Evolutionary conservation across 2,113 vertebrate genomes (phyloP).

Genomic region (Otocyon megalotis): DNA sequence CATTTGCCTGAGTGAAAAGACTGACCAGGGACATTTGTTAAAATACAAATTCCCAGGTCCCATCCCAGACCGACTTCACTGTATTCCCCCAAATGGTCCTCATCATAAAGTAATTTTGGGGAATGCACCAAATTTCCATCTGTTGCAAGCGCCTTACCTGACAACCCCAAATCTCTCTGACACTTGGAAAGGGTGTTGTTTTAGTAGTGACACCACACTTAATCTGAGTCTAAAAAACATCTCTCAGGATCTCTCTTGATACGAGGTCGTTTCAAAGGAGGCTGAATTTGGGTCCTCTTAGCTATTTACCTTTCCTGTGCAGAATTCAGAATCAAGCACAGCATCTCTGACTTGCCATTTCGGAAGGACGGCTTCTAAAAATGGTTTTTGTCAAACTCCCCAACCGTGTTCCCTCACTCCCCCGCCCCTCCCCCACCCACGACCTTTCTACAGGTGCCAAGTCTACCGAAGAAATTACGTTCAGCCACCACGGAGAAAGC

Average conservation of each 20-base stretch:
- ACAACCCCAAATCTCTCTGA: not conserved
- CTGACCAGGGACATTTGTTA: not conserved
- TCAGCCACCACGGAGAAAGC: constrained; percentile 24
- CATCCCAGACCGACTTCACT: not conserved
- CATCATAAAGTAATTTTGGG: not conserved
- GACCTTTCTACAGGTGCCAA: constrained; percentile 72
- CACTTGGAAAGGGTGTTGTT: not conserved
- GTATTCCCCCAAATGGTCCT: not conserved
- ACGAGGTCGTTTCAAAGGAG: not conserved
- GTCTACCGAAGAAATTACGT: constrained; percentile 58
- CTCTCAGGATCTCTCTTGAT: not conserved
- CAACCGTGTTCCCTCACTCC: fast-evolving
- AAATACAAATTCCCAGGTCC: not conserved
- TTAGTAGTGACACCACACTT: not conserved
- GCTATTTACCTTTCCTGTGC: not conserved
- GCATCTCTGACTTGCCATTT: not conserved
- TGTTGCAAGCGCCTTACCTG: constrained; percentile 12
- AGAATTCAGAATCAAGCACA: constrained; percentile 60
- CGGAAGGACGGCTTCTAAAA: constrained; percentile 38
- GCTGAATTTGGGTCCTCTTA: not conserved
- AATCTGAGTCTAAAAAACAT: not conserved
- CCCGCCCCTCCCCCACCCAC: not conserved
- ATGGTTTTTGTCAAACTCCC: constrained; percentile 17
- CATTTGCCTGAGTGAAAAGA: not conserved
- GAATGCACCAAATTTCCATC: constrained; percentile 20